These are phyloP conservation scores for Cinclus mexicanus DNA, from an alignment of 2,113 vertebrate species.

Conservation along the genomic window DNA sequence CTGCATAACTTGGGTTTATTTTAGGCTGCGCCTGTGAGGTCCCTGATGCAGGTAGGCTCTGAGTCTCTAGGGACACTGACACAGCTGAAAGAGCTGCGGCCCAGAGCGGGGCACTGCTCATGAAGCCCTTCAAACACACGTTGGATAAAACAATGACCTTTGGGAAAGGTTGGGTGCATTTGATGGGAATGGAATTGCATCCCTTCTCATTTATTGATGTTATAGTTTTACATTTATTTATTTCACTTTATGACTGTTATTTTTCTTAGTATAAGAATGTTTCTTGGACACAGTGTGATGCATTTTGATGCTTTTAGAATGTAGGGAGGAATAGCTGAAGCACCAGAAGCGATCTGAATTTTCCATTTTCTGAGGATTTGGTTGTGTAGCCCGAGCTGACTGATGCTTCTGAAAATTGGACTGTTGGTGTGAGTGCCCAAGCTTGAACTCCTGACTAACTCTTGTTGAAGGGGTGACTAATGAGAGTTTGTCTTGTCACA, in stretches of 20 bases:
- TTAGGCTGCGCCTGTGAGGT: not conserved
- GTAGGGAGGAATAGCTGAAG: not conserved
- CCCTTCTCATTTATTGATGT: fast-evolving
- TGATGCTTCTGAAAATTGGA: not conserved
- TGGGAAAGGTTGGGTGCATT: not conserved
- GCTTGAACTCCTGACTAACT: not conserved
- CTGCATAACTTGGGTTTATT: not conserved
- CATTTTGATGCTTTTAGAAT: not conserved
- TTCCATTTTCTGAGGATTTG: not conserved
- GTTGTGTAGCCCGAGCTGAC: not conserved
- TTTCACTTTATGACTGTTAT: not conserved
- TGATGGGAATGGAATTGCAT: not conserved
- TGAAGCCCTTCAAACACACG: not conserved
- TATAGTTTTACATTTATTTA: not conserved
- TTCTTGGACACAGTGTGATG: not conserved
- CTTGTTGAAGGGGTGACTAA: not conserved
- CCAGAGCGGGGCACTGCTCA: not conserved
- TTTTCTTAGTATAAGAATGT: not conserved
- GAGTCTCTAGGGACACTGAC: not conserved
- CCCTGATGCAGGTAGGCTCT: not conserved
- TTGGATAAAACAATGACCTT: not conserved
- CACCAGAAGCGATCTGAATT: not conserved
- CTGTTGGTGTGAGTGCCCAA: not conserved
- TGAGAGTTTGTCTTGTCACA: not conserved
- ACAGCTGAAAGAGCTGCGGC: not conserved